phyloP scores from a whole-genome alignment of 2,888 invertebrate genomes.

The Choristoneura rosaceana region DNA sequence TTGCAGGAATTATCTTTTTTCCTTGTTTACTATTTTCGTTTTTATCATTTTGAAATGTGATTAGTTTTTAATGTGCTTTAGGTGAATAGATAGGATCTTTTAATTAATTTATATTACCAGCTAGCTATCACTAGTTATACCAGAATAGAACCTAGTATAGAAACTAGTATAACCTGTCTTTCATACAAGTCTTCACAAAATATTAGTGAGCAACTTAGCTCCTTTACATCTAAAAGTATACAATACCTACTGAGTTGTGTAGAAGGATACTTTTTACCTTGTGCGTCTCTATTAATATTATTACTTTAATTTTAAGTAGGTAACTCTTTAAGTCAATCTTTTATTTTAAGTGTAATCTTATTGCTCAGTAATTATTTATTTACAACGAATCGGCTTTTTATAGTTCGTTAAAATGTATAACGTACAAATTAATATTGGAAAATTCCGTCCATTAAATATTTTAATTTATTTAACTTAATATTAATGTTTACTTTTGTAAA shows the following conservation, averaged over 20 bases:
- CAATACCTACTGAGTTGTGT: not conserved
- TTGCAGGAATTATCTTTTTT: not conserved
- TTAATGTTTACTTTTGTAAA: not conserved
- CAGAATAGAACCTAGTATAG: not conserved
- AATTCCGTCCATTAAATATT: constrained; percentile 26
- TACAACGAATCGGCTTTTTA: not conserved
- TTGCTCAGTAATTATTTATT: constrained; percentile 36
- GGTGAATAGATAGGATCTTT: constrained; percentile 29
- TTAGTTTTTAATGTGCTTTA: constrained; percentile 20
- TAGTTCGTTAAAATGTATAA: constrained; percentile 9
- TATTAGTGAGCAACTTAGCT: not conserved
- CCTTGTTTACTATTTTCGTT: not conserved
- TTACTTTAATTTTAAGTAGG: constrained; percentile 16
- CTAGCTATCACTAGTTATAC: constrained; percentile 10
- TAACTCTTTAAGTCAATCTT: constrained; percentile 27
- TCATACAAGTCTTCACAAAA: not conserved
- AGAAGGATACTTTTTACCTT: not conserved
- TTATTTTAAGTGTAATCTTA: not conserved
- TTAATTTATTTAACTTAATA: constrained; percentile 14
- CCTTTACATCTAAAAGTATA: not conserved
- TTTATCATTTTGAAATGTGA: constrained; percentile 31
- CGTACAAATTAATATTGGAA: constrained; percentile 26
- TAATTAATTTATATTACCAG: constrained; percentile 40
- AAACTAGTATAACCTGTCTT: not conserved
- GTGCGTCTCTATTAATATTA: not conserved